phyloP scores from a whole-genome alignment of 1,140 invertebrate genomes.

The Gryllus bimaculatus region DNA sequence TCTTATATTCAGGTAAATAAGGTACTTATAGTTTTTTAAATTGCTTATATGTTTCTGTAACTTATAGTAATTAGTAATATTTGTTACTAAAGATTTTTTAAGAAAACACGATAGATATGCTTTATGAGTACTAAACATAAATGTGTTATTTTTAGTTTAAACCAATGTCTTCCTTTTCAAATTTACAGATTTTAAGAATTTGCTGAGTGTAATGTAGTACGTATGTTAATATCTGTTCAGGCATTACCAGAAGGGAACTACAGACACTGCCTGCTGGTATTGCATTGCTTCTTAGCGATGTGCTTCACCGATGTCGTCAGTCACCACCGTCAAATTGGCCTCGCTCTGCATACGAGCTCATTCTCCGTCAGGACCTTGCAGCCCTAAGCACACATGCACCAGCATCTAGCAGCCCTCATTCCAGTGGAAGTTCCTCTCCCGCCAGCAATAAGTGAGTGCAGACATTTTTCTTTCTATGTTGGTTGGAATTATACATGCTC shows the following conservation, averaged over 20 bases:
- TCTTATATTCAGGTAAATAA: too few relatives aligned
- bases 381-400: slow-evolving; percentile 38
- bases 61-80: too few relatives aligned
- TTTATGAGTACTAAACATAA: too few relatives aligned
- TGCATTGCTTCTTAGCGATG: slow-evolving; percentile 61
- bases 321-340: slow-evolving; percentile 71
- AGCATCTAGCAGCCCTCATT: background rate
- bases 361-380: slow-evolving; percentile 71
- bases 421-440: background rate
- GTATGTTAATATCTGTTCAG: background rate
- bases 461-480: background rate
- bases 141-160: too few relatives aligned
- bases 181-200: too few relatives aligned
- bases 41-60: too few relatives aligned
- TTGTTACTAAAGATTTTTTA: too few relatives aligned
- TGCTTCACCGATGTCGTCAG: slow-evolving; percentile 63
- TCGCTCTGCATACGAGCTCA: slow-evolving; percentile 59
- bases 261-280: slow-evolving; percentile 66
- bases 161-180: too few relatives aligned
- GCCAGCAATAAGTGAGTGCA: background rate
- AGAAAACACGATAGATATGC: too few relatives aligned
- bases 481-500: too few relatives aligned
- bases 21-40: too few relatives aligned
- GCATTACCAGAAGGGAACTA: slow-evolving; percentile 51
- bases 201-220: too few relatives aligned